Evolutionary conservation across 2,888 invertebrate genomes (phyloP).

Genomic region (Tipula vernalis): DNA sequence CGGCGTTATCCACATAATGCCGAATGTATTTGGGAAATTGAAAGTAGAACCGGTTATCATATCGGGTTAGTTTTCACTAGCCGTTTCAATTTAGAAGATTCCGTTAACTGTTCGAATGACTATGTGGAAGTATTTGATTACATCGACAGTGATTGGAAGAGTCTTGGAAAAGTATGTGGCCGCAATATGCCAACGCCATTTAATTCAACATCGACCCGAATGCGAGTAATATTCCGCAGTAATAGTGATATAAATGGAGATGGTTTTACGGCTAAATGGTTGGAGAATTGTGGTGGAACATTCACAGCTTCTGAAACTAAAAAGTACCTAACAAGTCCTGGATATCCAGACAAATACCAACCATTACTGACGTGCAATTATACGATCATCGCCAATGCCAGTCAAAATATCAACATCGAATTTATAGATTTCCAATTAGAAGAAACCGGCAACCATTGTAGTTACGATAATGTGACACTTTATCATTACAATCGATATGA

Average conservation of each 20-base stretch:
- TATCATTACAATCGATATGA: conserved; percentile 18
- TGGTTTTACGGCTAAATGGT: conserved; percentile 57
- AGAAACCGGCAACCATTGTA: conserved; percentile 23
- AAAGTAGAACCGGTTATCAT: conserved; percentile 48
- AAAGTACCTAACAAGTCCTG: conserved; percentile 55
- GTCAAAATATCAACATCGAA: conserved; percentile 38
- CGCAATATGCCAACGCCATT: conserved; percentile 41
- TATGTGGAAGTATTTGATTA: conserved; percentile 55
- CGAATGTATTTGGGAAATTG: conserved; percentile 71
- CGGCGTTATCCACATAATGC: conserved; percentile 50
- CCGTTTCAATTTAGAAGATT: conserved; percentile 62
- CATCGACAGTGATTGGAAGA: conserved; percentile 34
- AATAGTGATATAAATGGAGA: conserved; percentile 51
- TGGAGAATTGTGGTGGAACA: conserved; percentile 56
- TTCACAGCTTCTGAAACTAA: conserved; percentile 40
- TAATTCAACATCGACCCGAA: conserved; percentile 48
- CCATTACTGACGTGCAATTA: conserved; percentile 50
- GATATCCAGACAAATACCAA: conserved; percentile 54
- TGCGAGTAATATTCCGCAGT: conserved; percentile 61
- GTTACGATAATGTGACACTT: conserved; percentile 45
- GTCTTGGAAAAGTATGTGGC: conserved; percentile 50
- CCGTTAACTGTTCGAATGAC: conserved; percentile 59
- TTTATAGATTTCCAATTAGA: conserved; percentile 48
- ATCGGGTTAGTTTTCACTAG: conserved; percentile 53
- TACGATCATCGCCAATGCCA: conserved; percentile 39